phyloP scores from a whole-genome alignment of 2,113 vertebrate species.

The Myrmecophaga tridactyla region DNA sequence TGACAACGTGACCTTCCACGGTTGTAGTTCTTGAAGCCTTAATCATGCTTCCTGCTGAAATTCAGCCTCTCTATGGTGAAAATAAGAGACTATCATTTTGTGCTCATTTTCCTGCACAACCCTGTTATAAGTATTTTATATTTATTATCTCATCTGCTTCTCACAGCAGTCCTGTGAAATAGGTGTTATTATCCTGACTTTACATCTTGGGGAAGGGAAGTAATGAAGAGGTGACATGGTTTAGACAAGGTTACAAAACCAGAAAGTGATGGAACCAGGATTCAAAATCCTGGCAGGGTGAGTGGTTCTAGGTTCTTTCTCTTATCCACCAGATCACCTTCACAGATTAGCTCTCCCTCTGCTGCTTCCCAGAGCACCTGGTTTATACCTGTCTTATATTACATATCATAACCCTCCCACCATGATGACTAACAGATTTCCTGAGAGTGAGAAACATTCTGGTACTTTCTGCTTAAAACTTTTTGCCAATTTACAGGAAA shows the following conservation, averaged over 20 bases:
- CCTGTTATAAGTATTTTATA: background rate
- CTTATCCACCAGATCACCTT: background rate
- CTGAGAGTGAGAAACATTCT: background rate
- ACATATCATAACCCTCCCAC: background rate
- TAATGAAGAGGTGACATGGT: background rate
- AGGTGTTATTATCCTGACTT: background rate
- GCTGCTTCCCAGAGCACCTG: too few relatives aligned
- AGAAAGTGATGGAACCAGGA: background rate
- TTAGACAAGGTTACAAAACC: background rate
- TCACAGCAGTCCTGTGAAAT: background rate
- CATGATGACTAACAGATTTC: rapidly evolving
- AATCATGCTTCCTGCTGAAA: background rate
- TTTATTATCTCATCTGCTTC: background rate
- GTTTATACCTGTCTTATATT: background rate
- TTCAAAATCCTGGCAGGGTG: background rate
- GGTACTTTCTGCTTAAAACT: background rate
- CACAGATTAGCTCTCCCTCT: too few relatives aligned
- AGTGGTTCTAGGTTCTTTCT: background rate
- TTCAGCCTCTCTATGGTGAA: background rate
- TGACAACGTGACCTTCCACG: background rate
- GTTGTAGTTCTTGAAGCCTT: background rate
- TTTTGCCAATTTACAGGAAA: too few relatives aligned
- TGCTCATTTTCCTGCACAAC: background rate
- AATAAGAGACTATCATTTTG: background rate
- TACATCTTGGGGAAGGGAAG: background rate